Evolutionary conservation across 2,113 vertebrate species (phyloP).

Genomic region (Ceyx margarethae): DNA sequence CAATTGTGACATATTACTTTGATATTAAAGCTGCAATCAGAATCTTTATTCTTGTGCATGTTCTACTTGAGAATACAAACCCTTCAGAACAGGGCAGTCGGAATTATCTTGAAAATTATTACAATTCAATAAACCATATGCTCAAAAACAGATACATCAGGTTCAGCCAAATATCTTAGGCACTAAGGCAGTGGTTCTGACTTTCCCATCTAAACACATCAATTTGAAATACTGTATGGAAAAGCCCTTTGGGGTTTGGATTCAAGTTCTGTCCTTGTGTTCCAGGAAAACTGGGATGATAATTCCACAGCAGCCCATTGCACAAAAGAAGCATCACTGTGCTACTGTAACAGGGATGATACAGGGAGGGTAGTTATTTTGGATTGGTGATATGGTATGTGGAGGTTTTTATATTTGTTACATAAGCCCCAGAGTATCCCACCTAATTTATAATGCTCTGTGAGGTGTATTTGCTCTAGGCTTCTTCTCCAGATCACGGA

Average conservation of each 20-base stretch:
- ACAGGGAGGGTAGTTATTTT: not conserved
- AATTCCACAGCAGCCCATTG: not conserved
- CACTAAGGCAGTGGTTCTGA: not conserved
- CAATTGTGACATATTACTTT: slow-evolving; percentile 74
- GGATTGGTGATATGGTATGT: not conserved
- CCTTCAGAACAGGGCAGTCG: slow-evolving; percentile 42
- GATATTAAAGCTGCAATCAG: slow-evolving; percentile 71
- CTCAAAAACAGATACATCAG: slow-evolving; percentile 53
- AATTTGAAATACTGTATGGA: not conserved
- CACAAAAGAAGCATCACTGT: not conserved
- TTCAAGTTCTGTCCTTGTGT: not conserved
- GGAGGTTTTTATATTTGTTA: not conserved
- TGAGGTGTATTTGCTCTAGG: not conserved
- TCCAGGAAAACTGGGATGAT: not conserved
- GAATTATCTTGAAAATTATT: slow-evolving; percentile 60
- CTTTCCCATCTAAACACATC: not conserved
- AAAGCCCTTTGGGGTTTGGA: not conserved
- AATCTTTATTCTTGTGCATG: slow-evolving; percentile 68
- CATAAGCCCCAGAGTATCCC: not conserved
- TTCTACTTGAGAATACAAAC: slow-evolving; percentile 67
- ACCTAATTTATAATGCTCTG: not conserved
- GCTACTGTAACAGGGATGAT: not conserved
- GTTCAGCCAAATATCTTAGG: not conserved
- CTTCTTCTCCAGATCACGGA: not conserved
- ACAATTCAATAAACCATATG: slow-evolving; percentile 53